Evolutionary conservation across 2,888 invertebrate genomes (phyloP), one percentile per base, ranked within the genome.

Genomic region (Macrophya alboannulata): DNA sequence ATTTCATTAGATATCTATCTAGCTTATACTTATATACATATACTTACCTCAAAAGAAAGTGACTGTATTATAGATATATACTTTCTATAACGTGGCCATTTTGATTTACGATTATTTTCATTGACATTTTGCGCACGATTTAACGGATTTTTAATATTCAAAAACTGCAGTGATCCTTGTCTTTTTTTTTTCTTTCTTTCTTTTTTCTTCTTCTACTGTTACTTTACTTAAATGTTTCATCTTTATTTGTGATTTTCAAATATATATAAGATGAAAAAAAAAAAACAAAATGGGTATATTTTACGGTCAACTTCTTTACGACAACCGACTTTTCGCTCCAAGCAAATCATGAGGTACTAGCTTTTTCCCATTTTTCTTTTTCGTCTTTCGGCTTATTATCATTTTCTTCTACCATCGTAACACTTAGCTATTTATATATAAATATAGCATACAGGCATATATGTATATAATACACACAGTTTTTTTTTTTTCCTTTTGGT

Each of bases 41-140:
- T 74, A 45, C 45, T 9, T 74, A 74, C 68, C 68, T 45, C 72
- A 25, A 45, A 74, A 74, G 72, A 74, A 74, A 74, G 72, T 74
- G 72, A 74, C 72, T 45, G 45, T 43, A 31, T 31, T 31, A 31
- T 31, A 45, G 72, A 74, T 68, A 68, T 43, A 45, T 74, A 45
- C 72, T 74, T 68, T 68, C 68, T 68, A 37, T 37, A 68, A 37
- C 68, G 68, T 37, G 17, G 68, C 31, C 31, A 37, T 68, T 68
- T 68, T 68, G 17, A 37, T 37, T 68, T 1, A 68, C n/a, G 8
- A 37, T 17, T 68, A 2, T 17, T 12, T 68, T 25, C 37, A 68
- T 15, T 68, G 21, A 37, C 37, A 62, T 62, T 68, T n/a, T n/a
- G n/a, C n/a, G 37, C 68, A 62, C 62, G 62, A 12, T 62, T 62